These are phyloP conservation scores for Thysanoteuthis rhombus DNA, from an alignment of 2,888 invertebrate genomes.

Conservation along the genomic window DNA sequence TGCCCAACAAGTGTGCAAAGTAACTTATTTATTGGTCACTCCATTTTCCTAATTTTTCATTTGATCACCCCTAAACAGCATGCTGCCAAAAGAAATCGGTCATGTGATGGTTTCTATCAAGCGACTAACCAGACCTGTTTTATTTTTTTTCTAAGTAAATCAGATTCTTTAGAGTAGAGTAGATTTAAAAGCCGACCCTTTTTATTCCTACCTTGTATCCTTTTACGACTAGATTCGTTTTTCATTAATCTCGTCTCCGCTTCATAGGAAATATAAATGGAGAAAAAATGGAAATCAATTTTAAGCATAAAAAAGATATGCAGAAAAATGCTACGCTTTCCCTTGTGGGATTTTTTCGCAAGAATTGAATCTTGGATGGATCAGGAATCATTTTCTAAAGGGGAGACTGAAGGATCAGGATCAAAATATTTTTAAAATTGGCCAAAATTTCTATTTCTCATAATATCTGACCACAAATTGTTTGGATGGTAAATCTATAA, in stretches of 20 bases:
- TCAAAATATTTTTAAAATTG: not conserved
- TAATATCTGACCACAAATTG: not conserved
- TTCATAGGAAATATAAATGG: not conserved
- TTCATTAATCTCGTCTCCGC: not conserved
- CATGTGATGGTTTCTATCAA: no score
- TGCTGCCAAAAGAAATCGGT: no score
- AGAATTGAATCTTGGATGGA: not conserved
- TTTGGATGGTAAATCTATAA: not conserved
- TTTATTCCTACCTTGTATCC: not conserved
- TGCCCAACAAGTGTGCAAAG: no score
- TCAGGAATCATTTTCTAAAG: not conserved
- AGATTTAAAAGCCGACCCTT: not conserved
- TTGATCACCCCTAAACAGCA: no score
- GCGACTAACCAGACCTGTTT: no score
- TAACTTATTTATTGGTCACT: no score
- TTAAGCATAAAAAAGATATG: not conserved
- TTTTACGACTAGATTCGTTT: not conserved
- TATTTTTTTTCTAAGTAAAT: not conserved
- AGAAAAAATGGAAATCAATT: not conserved
- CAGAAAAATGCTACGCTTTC: not conserved
- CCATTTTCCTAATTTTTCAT: no score
- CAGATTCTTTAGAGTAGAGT: not conserved
- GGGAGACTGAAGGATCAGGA: not conserved
- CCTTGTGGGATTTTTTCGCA: not conserved
- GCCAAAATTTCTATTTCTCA: not conserved